Percentiles rank a stretch among this genome's conserved stretches.
These are phyloP conservation scores for Eupleurogrammus muticus DNA, from an alignment of 2,797 vertebrate species.

Conservation along the genomic window DNA sequence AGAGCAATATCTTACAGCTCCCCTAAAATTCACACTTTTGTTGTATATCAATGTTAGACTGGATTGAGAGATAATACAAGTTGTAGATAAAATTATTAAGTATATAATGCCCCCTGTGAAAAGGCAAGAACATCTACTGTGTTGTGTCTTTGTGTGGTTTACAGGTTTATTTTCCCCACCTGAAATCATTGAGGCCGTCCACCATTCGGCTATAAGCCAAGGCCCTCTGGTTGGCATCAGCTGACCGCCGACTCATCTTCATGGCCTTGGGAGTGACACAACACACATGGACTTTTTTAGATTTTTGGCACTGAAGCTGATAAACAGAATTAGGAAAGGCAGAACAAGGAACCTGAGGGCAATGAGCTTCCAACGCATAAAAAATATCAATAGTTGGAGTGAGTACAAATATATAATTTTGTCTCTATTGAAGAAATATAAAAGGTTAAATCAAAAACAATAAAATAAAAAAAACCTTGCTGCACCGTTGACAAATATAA, in stretches of 20 bases:
- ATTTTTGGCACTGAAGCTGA: conserved; percentile 49
- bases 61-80: too few species aligned
- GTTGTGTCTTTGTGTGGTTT: too few species aligned
- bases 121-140: too few species aligned
- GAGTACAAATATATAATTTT: background rate
- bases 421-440: background rate
- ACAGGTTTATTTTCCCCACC: conserved; percentile 86
- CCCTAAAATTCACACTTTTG: too few species aligned
- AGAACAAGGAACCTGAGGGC: conserved; percentile 26
- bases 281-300: conserved; percentile 58
- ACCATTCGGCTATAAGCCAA: conserved; percentile 96
- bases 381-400: background rate
- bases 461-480: too few species aligned
- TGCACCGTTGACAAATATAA: background rate
- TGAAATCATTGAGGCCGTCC: conserved; percentile 97
- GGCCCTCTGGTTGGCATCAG: conserved; percentile 94
- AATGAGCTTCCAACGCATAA: background rate
- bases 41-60: too few species aligned
- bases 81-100: background rate
- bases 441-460: background rate
- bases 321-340: conserved; percentile 36
- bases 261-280: conserved; percentile 89
- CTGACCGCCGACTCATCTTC: conserved; percentile 97
- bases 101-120: background rate
- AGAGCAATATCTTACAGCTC: too few species aligned